Base-by-base conservation (phyloP, 2,797 vertebrate species). In the Ispidina lecontei region DNA sequence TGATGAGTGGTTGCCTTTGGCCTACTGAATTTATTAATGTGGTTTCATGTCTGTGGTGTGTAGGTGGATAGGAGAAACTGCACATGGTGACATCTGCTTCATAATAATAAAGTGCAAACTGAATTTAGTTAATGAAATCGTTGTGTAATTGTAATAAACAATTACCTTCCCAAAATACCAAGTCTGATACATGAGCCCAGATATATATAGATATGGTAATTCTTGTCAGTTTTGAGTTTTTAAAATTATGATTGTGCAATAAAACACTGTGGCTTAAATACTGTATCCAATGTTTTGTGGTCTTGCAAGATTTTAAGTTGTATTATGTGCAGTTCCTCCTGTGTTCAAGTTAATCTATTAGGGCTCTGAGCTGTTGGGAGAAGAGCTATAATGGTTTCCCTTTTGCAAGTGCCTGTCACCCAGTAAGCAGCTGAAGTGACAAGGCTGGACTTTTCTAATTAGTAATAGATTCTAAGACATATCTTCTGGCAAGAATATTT, bases 51-150 rank as follows among this genome's bases (percentile, higher is more conserved):
- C 84, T 95, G 86, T 33, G 17, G 58, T 65, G 87, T 94, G 94
- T 93, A 83, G 87, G 95, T 85, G 94, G 91, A n/a, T 58, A 49
- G 92, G 75, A 95, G 90, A 94, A 92, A 72, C 91, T 95, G 93
- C 74, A 31, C 41, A 59, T 18, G 72, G 72, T 87, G 86, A 59
- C 0, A 12, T 90, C 84, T 84, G 75, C 75, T 79, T 91, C 31
- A 2, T 62, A 20, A 65, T 89, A 80, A 84, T 62, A 6, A 88
- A 79, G 29, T 68, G 14, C 54, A 78, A 65, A 44, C 51, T 65
- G 35, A 74, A 44, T 77, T 65, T 31, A 76, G 37, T 54, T 87
- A 69, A 84, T 84, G 49, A 82, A 89, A 56, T 82, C 47, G 7
- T 20, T 0, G 4, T 33, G 41, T 82, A 41, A 49, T 67, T 56